A percentile compares a stretch with the other conserved stretches of the same genome.
phyloP scores from a whole-genome alignment of 37 sponge, comb jelly and placozoan genomes.

The Eunapius fragilis region DNA sequence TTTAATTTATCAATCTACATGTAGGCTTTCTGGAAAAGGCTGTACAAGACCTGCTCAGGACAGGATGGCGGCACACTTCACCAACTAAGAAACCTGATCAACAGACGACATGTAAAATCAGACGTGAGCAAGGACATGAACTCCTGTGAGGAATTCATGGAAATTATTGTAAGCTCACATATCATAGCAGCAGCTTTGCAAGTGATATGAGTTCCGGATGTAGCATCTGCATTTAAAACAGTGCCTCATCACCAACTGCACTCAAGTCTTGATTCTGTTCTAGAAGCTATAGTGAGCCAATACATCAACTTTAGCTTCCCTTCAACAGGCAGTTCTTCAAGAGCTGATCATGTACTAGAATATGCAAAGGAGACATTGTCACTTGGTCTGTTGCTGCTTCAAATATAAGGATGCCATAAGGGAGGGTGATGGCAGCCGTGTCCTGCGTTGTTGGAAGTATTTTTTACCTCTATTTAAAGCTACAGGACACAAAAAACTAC shows the following conservation, averaged over 20 bases:
- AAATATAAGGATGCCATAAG: constrained; percentile 50
- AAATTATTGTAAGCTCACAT: constrained; percentile 11
- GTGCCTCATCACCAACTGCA: no score
- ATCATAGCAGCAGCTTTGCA: constrained; percentile 33
- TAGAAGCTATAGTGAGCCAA: neutral
- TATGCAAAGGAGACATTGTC: constrained; percentile 21
- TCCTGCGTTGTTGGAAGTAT: constrained; percentile 53
- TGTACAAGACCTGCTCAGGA: constrained; percentile 15
- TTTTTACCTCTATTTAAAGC: constrained; percentile 16
- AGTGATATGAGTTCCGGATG: neutral
- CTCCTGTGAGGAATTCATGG: constrained; percentile 34
- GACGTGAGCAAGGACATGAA: constrained; percentile 2
- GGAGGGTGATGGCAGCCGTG: constrained; percentile 45
- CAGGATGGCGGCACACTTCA: constrained; percentile 31
- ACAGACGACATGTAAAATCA: constrained; percentile 35
- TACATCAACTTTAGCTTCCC: neutral
- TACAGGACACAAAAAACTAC: constrained; percentile 33
- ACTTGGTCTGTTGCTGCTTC: constrained; percentile 33
- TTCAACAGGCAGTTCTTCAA: neutral
- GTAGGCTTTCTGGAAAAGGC: constrained; percentile 58
- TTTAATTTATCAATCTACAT: neutral
- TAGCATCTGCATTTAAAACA: neutral
- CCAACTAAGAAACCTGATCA: constrained; percentile 50
- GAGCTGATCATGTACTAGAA: constrained; percentile 28
- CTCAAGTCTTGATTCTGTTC: neutral